Base-by-base conservation (phyloP, 2,888 invertebrate genomes). In the Mythimna pallens region DNA sequence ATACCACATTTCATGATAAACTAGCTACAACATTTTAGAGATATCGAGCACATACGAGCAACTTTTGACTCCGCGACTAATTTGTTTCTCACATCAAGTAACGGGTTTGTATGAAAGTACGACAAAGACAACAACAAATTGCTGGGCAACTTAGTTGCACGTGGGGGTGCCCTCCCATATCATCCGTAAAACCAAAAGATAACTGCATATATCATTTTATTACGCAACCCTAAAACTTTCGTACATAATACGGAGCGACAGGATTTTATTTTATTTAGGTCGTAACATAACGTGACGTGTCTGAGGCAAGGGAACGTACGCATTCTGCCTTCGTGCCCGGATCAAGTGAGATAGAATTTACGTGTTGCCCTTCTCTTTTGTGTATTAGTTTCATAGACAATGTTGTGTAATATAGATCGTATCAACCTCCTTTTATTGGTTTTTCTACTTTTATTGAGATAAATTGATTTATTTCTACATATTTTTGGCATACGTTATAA, bases 291-390 rank as follows among this genome's bases (percentile, higher is more conserved):
- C 70, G 80, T 76, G 76, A 78, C 64, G 47, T 76, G 77, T 67
- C 58, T 71, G 66, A 68, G 52, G 80, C 76, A 80, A 73, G 50
- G 77, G 73, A 59, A 64, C 70, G 68, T 66, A 70, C 72, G 72
- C 70, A 81, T 89, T 86, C 83, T 76, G 86, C 88, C 86, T 82
- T 82, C 74, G 75, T 78, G 79, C 77, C 66, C 82, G 84, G 86
- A 89, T 88, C 85, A 88, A 83, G 85, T 81, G 85, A 87, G 81
- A 88, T 87, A 88, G 84, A 83, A 88, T 89, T 87, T 86, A 79
- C 81, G 70, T 79, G 70, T 65, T 68, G 58, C 59, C 47, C 17
- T 17, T 3, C 75, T 62, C 62, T 75, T 65, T 65, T 67, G 71
- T 78, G 73, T 82, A 79, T 80, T 76, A 80, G 73, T 59, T 63